Conservation (phyloP, 2,113 vertebrate species). For the Epinephelus moara region DNA sequence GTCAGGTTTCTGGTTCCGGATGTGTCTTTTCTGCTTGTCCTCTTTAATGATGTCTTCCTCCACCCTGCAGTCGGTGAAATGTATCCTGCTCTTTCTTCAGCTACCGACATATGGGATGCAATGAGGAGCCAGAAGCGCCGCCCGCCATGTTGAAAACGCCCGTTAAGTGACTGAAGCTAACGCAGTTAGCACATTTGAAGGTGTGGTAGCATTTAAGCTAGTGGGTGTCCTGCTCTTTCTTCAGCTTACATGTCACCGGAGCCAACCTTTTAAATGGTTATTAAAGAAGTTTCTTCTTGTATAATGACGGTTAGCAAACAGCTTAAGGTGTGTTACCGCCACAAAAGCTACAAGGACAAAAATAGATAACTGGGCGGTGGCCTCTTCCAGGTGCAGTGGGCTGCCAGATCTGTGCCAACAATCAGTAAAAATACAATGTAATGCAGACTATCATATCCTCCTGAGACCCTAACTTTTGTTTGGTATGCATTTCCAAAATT, state of each 20-base stretch:
- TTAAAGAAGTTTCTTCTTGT: too few species aligned
- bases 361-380: too few species aligned
- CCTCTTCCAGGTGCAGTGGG: too few species aligned
- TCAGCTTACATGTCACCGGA: not conserved
- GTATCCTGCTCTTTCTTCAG: not conserved
- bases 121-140: rapidly evolving
- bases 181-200: not conserved
- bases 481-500: too few species aligned
- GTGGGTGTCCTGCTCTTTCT: not conserved
- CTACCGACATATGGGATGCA: not conserved
- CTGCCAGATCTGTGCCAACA: too few species aligned
- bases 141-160: not conserved
- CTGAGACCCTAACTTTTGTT: too few species aligned
- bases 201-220: not conserved
- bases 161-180: not conserved
- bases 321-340: too few species aligned
- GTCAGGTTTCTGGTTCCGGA: too few species aligned
- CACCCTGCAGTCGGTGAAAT: not conserved
- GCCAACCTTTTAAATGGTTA: not conserved
- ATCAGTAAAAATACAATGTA: too few species aligned
- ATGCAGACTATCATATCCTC: not conserved
- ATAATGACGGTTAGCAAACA: too few species aligned
- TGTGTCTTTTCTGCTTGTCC: not conserved
- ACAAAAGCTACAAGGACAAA: too few species aligned
- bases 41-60: not conserved